phyloP scores from a whole-genome alignment of 2,797 vertebrate species.

The Paramormyrops hopkinsi region DNA sequence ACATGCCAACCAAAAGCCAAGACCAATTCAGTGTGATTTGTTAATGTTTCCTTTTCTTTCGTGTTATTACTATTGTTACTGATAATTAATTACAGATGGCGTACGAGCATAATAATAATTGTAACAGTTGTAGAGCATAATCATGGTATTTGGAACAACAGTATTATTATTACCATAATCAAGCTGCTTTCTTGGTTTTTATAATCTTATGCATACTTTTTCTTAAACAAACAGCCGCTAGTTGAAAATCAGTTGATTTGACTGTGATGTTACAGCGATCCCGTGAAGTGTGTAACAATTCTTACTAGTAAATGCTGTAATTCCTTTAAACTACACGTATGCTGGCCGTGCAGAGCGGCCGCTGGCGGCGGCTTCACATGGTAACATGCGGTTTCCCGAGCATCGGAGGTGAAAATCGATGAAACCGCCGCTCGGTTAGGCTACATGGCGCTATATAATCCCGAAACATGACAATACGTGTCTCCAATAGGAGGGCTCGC shows the following conservation, averaged over 20 bases:
- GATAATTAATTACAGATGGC: background rate
- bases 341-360: background rate
- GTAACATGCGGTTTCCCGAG: background rate
- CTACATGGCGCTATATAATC: background rate
- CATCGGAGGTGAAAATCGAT: background rate
- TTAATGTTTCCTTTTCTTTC: background rate
- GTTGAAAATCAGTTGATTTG: background rate
- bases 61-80: background rate
- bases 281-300: background rate
- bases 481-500: conserved; percentile 47
- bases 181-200: background rate
- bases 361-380: background rate
- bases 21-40: background rate
- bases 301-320: background rate
- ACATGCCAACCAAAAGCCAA: background rate
- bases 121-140: background rate
- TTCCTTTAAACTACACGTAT: background rate
- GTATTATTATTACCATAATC: background rate
- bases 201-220: background rate
- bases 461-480: background rate
- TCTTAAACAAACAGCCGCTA: background rate
- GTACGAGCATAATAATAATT: background rate
- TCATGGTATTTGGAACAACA: background rate
- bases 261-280: background rate
- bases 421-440: background rate